phyloP scores from a whole-genome alignment of 2,797 vertebrate species.

The Ptychobarbus kaznakovi region DNA sequence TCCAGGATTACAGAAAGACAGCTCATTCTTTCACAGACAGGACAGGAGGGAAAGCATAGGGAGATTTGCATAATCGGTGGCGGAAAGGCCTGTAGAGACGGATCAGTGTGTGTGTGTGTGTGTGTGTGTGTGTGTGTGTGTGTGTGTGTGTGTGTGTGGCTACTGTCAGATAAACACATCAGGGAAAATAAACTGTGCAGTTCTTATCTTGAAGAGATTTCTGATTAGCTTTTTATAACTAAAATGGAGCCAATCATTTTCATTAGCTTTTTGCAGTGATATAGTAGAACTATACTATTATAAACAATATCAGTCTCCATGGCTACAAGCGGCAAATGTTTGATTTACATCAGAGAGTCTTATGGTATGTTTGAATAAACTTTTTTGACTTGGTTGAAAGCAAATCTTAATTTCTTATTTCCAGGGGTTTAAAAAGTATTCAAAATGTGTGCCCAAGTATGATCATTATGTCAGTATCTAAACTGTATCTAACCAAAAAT shows the following conservation, averaged over 20 bases:
- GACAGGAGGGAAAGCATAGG: slow-evolving; percentile 61
- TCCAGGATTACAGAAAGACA: slow-evolving; percentile 78
- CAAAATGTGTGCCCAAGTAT: neutral
- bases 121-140: too few species aligned
- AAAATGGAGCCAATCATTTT: neutral
- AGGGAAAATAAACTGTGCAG: neutral
- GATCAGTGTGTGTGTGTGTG: neutral
- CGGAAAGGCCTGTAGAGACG: slow-evolving; percentile 50
- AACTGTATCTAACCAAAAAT: neutral
- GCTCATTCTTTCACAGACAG: slow-evolving; percentile 63
- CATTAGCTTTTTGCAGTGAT: neutral
- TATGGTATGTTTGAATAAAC: neutral
- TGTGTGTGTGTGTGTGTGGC: neutral
- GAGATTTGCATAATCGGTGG: slow-evolving; percentile 76
- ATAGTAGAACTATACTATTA: neutral
- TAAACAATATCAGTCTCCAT: neutral
- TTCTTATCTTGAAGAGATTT: slow-evolving; percentile 21
- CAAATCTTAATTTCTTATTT: neutral
- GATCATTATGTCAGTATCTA: neutral
- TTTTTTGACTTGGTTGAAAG: neutral
- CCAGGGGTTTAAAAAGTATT: neutral
- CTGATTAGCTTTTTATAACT: neutral
- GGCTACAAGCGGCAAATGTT: neutral
- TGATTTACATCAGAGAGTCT: neutral
- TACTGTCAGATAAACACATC: slow-evolving; percentile 21